Evolutionary conservation across 2,888 invertebrate genomes (phyloP).

Genomic region (Perizoma affinitatum): DNA sequence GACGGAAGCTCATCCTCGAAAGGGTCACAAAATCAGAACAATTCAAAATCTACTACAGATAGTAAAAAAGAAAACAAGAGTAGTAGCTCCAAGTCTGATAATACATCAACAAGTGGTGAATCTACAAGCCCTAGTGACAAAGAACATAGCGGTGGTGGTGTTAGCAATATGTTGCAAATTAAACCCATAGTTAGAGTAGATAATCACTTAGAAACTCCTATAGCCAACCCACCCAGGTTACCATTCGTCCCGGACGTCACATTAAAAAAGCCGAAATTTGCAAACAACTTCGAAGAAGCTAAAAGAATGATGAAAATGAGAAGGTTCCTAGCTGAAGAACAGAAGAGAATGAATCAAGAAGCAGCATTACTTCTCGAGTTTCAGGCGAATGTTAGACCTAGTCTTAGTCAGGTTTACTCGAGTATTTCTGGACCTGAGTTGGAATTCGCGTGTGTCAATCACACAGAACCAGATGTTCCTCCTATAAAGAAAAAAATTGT

Average conservation of each 20-base stretch:
- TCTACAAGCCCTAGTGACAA: conserved; percentile 82
- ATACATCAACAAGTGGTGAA: conserved; percentile 75
- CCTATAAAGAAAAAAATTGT: conserved; percentile 4
- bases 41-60: conserved; percentile 63
- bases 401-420: conserved; percentile 77
- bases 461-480: conserved; percentile 39
- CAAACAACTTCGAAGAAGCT: conserved; percentile 87
- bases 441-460: conserved; percentile 73
- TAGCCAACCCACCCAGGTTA: conserved; percentile 64
- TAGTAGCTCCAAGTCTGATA: conserved; percentile 72
- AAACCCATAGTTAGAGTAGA: conserved; percentile 70
- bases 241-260: conserved; percentile 78
- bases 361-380: conserved; percentile 76
- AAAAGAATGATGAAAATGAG: conserved; percentile 87
- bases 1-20: conserved; percentile 86
- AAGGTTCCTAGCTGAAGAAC: conserved; percentile 85
- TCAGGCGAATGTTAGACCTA: conserved; percentile 78
- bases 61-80: conserved; percentile 71
- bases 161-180: conserved; percentile 48
- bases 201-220: conserved; percentile 67
- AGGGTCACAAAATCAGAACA: conserved; percentile 67
- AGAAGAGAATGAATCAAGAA: conserved; percentile 81
- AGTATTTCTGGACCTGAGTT: conserved; percentile 78
- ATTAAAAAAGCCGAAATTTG: conserved; percentile 87
- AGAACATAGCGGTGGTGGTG: conserved; percentile 51